Base-by-base conservation (phyloP, 2,797 vertebrate species). In the Anisognathus igniventris region DNA sequence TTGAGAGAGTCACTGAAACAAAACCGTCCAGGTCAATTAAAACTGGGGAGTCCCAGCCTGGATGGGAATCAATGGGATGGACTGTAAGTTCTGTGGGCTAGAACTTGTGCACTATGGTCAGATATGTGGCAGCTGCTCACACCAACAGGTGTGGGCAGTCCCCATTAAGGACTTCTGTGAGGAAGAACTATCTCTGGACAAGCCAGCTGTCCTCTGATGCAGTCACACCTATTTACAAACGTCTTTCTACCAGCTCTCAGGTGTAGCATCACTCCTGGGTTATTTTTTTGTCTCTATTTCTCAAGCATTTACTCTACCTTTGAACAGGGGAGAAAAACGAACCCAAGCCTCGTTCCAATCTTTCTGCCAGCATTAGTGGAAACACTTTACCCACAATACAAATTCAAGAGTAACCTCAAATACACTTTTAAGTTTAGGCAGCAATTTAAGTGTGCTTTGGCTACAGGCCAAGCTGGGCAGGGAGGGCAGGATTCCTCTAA, bases 81-180 rank as follows among this genome's bases (percentile, higher is more conserved):
- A 24, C 31, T 70, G 15, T 39, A 81, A 84, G 66, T 28, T 50
- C 35, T 51, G 30, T 16, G 39, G 19, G 23, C 12, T 89, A 57
- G 56, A 67, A 81, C 25, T 4, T 45, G 10, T 71, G 37, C 30
- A 5, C 31, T 17, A 1, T 2, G 2, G 39, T 61, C 33, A 74
- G 80, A 57, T 25, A 10, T 28, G n/a, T 75, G 51, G 31, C 71
- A 82, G 47, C 66, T 84, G 87, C 74, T 91, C 25, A 23, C 2
- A 2, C 5, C 2, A 4, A 28, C 24, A 17, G 9, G 4, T 50
- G 9, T 3, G 1, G n/a, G 10, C 21, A 19, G n/a, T 66, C 39
- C 35, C n/a, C 4, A 2, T 5, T 23, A 44, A 20, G 7, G 53
- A 0, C 7, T 68, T 58, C 39, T 47, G 18, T 47, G 51, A 91